Evolutionary conservation across 2,797 vertebrate species (phyloP), one percentile per base, ranked within the genome.

Genomic region (Scarus forsteni): DNA sequence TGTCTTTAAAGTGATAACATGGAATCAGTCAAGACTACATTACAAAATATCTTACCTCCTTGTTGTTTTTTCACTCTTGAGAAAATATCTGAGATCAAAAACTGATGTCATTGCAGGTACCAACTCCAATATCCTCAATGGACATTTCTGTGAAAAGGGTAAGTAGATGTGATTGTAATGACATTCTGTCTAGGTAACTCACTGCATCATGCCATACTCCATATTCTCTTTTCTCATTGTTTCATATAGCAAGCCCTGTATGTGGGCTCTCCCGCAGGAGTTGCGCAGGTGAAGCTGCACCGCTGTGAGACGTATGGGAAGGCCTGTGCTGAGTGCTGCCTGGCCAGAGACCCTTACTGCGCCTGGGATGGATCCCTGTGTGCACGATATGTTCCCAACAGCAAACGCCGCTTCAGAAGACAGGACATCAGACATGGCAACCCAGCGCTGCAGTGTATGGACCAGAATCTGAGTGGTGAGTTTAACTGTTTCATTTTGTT

Each of bases 111-210:
- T 79, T 81, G 8, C 89, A 99, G 98, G 87, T 73, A 0, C 95
- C 97, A 6, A 94, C 94, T 59, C 95, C 96, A 58, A 94, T 99
- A 77, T 97, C 94, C 0, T 95, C 96, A 39, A 93, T 99, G 96
- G 96, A 98, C 75, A 97, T 99, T 83, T 99, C 97, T 0, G 97
- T 97, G 64, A 99, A 99, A 88, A 95, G 98, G 60, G 98, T 99
- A 85, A 93, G 96, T 85, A 60, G 0, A 43, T 51, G 9, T 34
- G 3, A 44, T 1, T 40, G 7, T 11, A 43, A 0, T 58, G 12
- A 58, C 18, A 36, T 10, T 27, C 38, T 39, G 7, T 1, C 46
- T 43, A 12, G 27, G 45, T 43, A 2, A 10, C 55, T 62, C 3
- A 40, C 6, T 39, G 10, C 39, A 6, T 51, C 7, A 8, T 7